Percentiles rank a stretch among this genome's conserved stretches.
Evolutionary conservation across 1,140 invertebrate genomes (phyloP).

Genomic region (Panagrolaimus sp.): DNA sequence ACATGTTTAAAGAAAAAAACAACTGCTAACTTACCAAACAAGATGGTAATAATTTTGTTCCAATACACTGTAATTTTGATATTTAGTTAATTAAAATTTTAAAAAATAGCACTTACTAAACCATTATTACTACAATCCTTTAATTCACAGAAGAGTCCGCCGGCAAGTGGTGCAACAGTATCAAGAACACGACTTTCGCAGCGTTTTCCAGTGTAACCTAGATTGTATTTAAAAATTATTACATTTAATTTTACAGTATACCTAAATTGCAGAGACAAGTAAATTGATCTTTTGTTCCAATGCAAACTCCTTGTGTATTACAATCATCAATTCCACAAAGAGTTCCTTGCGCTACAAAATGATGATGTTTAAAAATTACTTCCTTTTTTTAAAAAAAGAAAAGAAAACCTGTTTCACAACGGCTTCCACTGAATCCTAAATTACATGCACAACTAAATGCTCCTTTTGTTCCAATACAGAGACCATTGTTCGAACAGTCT

Average conservation of each 20-base stretch:
- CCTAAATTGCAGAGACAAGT: conserved; percentile 37
- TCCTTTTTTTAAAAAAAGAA: neutral
- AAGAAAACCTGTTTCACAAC: conserved; percentile 10
- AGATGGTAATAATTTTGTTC: conserved; percentile 32
- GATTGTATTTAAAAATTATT: too few species aligned
- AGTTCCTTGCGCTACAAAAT: neutral
- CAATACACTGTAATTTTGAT: conserved; percentile 31
- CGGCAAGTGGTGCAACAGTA: conserved; percentile 24
- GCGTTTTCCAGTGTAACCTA: conserved; percentile 33
- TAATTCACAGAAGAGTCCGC: conserved; percentile 31
- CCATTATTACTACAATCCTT: conserved; percentile 43
- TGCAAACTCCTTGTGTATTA: conserved; percentile 38
- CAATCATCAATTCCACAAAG: conserved; percentile 27
- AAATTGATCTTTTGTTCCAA: conserved; percentile 35
- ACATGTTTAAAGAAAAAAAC: too few species aligned
- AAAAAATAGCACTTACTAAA: too few species aligned
- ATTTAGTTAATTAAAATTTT: too few species aligned
- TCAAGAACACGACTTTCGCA: conserved; percentile 24
- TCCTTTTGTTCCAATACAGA: conserved; percentile 14
- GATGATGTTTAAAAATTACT: neutral
- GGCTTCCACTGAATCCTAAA: conserved; percentile 1
- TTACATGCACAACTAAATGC: conserved; percentile 11
- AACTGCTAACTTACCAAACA: conserved; percentile 22
- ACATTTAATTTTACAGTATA: too few species aligned
- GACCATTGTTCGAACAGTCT: conserved; percentile 18